Evolutionary conservation across 2,888 invertebrate genomes (phyloP), one percentile per base, ranked within the genome.

Genomic region (Tetragonisca angustula): DNA sequence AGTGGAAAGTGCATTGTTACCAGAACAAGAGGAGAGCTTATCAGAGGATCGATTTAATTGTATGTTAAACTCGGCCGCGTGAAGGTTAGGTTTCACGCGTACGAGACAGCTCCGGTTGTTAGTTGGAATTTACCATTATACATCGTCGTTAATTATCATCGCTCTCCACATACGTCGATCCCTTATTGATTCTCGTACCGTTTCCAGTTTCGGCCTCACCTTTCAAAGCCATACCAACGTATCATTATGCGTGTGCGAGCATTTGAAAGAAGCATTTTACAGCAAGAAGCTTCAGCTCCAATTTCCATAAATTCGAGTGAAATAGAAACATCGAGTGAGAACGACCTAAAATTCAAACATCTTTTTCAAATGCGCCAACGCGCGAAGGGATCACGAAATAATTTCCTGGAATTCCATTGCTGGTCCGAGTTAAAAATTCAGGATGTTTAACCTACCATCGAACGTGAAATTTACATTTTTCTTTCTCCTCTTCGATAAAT

Each of bases 1-100:
- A 81, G 78, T 77, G 86, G 82, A 80, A 83, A 89, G 91, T 89
- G 88, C 88, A 83, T 74, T 83, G 83, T 81, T 80, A 72, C 71
- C 80, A 74, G 49, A 80, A 82, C 76, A 84, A 84, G 82, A 27
- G 27, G 27, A 27, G 27, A 82, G 67, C 56, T 49, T 27, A 50
- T 49, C 27, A 52, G 49, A 2, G 17, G 43, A 32, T 32, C 79
- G 76, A 81, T 43, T 54, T 70, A 76, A 76, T 76, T 76, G 52
- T 61, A 4, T 52, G 62, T 32, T 24, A n/a, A 62, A 64, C 52
- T 62, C 32, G 15, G 27, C 5, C 6, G 27, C 50, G 76, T 81
- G 83, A 87, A 87, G 81, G 54, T 70, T 65, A 36, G 19, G 27
- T 61, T 61, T 24, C 11, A 13, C 36, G 36, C 11, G 27, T 64